phyloP scores from a whole-genome alignment of 2,888 invertebrate genomes.

The Agriopis aurantiaria region DNA sequence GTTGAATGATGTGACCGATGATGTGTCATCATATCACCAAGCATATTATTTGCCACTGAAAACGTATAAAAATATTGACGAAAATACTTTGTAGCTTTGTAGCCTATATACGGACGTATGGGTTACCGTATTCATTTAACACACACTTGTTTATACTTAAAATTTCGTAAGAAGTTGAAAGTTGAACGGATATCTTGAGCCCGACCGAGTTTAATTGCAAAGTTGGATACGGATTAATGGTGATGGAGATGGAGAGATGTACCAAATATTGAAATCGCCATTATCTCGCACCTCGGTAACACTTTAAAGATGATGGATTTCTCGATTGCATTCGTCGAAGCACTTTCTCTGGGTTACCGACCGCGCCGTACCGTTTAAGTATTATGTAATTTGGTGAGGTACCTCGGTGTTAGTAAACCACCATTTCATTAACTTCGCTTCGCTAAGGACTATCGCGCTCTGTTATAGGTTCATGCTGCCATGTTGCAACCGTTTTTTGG shows the following conservation, averaged over 20 bases:
- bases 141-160: neutral
- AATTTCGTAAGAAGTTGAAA: slow-evolving; percentile 19
- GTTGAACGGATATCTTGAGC: slow-evolving; percentile 34
- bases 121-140: no score
- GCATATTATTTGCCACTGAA: no score
- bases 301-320: slow-evolving; percentile 65
- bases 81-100: no score
- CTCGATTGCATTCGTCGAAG: slow-evolving; percentile 65
- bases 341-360: slow-evolving; percentile 72
- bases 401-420: slow-evolving; percentile 53
- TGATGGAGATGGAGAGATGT: no score
- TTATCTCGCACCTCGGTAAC: slow-evolving; percentile 58
- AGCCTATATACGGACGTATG: no score
- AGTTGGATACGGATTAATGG: slow-evolving; percentile 48
- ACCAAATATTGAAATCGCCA: slow-evolving; percentile 58
- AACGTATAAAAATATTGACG: no score
- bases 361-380: slow-evolving; percentile 46
- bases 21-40: no score
- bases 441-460: slow-evolving; percentile 55
- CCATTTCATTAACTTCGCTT: slow-evolving; percentile 54
- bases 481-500: slow-evolving; percentile 37
- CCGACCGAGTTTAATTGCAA: slow-evolving; percentile 37
- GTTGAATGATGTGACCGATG: no score
- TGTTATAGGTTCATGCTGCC: slow-evolving; percentile 39
- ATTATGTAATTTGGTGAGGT: slow-evolving; percentile 59